These are phyloP conservation scores for Bos indicus DNA, from an alignment of 2,113 vertebrate species.

Conservation along the genomic window DNA sequence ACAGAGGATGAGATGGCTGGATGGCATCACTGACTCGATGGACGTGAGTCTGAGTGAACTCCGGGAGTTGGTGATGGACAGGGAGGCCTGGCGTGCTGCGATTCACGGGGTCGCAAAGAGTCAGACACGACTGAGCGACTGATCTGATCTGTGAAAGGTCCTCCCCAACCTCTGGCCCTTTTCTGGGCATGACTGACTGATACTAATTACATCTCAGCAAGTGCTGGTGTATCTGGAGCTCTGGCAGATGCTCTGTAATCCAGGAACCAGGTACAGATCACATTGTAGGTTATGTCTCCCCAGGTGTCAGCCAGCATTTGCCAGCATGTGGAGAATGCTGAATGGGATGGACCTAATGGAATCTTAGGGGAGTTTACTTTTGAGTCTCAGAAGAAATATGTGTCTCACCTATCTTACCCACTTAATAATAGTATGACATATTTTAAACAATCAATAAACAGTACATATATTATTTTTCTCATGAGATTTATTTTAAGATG, in stretches of 20 bases:
- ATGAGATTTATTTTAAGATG: slow-evolving; percentile 7
- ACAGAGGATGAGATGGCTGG: no score
- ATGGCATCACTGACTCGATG: no score
- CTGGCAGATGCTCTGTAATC: background rate
- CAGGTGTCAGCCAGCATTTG: background rate
- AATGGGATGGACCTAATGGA: background rate
- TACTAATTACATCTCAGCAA: background rate
- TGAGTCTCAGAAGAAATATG: background rate
- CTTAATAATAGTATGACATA: background rate
- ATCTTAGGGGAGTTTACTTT: background rate
- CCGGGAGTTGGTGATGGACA: no score
- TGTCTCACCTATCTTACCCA: background rate
- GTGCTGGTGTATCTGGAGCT: background rate
- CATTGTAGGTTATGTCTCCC: background rate
- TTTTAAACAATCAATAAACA: background rate
- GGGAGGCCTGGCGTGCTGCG: no score
- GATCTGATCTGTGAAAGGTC: background rate
- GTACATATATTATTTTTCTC: background rate
- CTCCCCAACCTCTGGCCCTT: background rate
- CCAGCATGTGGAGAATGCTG: background rate
- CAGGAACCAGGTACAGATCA: background rate
- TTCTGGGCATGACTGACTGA: background rate
- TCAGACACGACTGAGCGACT: no score
- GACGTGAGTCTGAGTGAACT: no score
- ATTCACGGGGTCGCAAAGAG: no score